phyloP scores from a whole-genome alignment of 2,113 vertebrate genomes.

The Cromileptes altivelis region DNA sequence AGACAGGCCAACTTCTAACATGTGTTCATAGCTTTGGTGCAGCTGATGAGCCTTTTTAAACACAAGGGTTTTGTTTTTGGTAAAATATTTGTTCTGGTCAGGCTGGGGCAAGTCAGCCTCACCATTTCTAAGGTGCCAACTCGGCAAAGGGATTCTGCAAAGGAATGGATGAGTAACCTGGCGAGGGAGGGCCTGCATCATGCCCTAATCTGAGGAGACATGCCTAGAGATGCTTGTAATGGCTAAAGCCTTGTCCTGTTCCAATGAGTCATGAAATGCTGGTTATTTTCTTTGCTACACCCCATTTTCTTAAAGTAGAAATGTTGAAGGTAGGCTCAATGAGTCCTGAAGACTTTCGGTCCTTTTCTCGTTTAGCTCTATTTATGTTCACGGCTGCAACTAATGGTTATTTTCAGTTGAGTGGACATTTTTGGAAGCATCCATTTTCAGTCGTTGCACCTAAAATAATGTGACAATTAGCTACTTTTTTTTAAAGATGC shows the following conservation, averaged over 20 bases:
- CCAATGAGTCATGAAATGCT: conserved; percentile 53
- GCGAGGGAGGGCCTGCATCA: background rate
- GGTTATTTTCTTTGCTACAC: conserved; percentile 42
- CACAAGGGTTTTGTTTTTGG: background rate
- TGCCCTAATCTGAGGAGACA: conserved; percentile 12
- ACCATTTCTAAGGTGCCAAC: background rate
- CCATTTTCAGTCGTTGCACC: too few relatives aligned
- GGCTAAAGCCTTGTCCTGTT: conserved; percentile 14
- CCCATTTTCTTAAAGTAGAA: background rate
- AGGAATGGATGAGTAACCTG: conserved; percentile 54
- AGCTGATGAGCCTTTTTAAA: background rate
- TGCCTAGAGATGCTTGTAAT: conserved; percentile 37
- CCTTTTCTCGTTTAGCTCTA: background rate
- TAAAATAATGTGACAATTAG: too few relatives aligned
- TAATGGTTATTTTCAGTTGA: too few relatives aligned
- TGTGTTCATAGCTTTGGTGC: conserved; percentile 35
- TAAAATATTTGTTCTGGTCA: conserved; percentile 21
- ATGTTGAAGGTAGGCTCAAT: too few relatives aligned
- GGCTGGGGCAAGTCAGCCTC: conserved; percentile 22
- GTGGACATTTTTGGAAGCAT: too few relatives aligned
- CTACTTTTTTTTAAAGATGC: too few relatives aligned
- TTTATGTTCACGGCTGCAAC: too few relatives aligned
- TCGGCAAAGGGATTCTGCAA: background rate
- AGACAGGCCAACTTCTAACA: background rate
- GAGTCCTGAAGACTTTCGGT: background rate